Evolutionary conservation across 2,888 invertebrate genomes (phyloP).

Genomic region (Drosophila subsilvestris): DNA sequence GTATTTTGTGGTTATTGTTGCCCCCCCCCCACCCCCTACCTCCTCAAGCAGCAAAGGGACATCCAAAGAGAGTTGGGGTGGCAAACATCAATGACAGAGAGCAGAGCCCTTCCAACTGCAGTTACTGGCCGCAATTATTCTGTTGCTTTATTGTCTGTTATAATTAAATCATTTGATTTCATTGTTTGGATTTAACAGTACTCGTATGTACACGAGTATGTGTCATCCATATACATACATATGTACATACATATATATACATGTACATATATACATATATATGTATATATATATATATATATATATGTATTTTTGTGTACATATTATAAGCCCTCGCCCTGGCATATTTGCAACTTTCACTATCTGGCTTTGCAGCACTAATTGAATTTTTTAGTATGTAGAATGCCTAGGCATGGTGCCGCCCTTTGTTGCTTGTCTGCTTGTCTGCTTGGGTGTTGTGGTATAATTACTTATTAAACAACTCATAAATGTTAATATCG

Average conservation of each 20-base stretch:
- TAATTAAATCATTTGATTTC: conserved; percentile 80
- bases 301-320: background rate
- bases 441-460: background rate
- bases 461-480: conserved; percentile 71
- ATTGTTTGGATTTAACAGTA: conserved; percentile 70
- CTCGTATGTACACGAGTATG: conserved; percentile 36
- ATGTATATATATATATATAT: conserved; percentile 1
- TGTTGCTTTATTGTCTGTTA: conserved; percentile 74
- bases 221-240: conserved; percentile 47
- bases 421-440: no score
- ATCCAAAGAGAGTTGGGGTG: no score
- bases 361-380: conserved; percentile 66
- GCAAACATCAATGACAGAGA: background rate
- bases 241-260: conserved; percentile 2
- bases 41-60: background rate
- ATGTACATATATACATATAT: background rate
- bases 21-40: background rate
- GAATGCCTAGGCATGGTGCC: conserved; percentile 15
- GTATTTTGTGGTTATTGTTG: conserved; percentile 52
- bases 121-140: conserved; percentile 67
- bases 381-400: conserved; percentile 65
- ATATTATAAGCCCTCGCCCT: conserved; percentile 9
- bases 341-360: conserved; percentile 59
- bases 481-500: conserved; percentile 75
- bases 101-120: conserved; percentile 32